phyloP scores from a whole-genome alignment of 1,140 invertebrate species.

The Caenorhabditis brenneri region DNA sequence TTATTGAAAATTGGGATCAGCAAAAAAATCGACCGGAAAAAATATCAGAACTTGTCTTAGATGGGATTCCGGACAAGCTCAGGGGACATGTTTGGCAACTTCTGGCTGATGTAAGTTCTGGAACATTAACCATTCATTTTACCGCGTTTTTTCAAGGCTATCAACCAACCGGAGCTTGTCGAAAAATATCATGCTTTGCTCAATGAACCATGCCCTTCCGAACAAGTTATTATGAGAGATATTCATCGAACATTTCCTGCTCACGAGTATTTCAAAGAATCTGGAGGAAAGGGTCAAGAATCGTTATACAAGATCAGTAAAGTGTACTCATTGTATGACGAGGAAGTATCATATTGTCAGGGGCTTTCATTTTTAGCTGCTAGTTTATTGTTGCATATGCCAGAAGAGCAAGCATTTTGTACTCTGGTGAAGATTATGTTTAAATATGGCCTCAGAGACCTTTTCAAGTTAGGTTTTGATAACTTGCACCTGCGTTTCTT shows the following conservation, averaged over 20 bases:
- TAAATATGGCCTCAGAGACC: slow-evolving; percentile 87
- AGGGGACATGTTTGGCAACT: slow-evolving; percentile 96
- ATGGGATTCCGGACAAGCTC: slow-evolving; percentile 89
- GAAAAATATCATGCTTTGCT: slow-evolving; percentile 89
- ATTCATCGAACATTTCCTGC: slow-evolving; percentile 98
- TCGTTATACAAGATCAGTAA: slow-evolving; percentile 86
- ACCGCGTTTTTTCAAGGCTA: slow-evolving; percentile 64
- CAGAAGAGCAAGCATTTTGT: slow-evolving; percentile 98
- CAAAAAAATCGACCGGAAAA: slow-evolving; percentile 77
- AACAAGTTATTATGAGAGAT: slow-evolving; percentile 90
- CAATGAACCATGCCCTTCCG: slow-evolving; percentile 74
- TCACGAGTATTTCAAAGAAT: slow-evolving; percentile 94
- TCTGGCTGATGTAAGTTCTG: slow-evolving; percentile 83
- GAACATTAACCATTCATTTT: slow-evolving; percentile 66
- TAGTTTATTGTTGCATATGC: slow-evolving; percentile 93
- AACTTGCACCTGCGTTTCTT: slow-evolving; percentile 87
- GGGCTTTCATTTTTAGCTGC: slow-evolving; percentile 95
- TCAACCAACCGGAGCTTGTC: slow-evolving; percentile 77
- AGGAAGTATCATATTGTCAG: slow-evolving; percentile 97
- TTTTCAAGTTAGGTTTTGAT: slow-evolving; percentile 76
- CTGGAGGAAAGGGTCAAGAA: slow-evolving; percentile 88
- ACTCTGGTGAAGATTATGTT: slow-evolving; percentile 96
- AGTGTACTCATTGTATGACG: slow-evolving; percentile 92
- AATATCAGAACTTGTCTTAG: slow-evolving; percentile 80
- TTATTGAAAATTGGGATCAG: slow-evolving; percentile 81